Evolutionary conservation across 2,797 vertebrate species (phyloP), one percentile per base, ranked within the genome.

Genomic region (Crenuchus spilurus): DNA sequence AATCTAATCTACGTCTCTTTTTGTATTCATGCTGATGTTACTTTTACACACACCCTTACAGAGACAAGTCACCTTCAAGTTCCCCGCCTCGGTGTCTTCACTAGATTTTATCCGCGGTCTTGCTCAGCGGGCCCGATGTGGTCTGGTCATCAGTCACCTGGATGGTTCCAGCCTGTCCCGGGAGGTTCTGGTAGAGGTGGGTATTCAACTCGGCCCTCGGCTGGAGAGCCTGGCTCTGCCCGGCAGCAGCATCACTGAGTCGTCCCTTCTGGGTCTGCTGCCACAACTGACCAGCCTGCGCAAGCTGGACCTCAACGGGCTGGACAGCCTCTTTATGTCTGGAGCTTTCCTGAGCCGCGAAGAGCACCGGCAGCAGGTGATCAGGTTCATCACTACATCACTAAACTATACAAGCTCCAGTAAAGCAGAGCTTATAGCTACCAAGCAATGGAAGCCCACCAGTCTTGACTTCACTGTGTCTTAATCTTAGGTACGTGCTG

Each of bases 281-380:
- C 85, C 91, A 2, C 85, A 82, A 49, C 94, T 94, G 58, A 93
- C 90, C 0, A 76, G 81, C 54, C 91, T 96, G 26, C 87, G 82
- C 22, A 84, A 82, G 52, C 83, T 96, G 69, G 88, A 94, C 80
- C 91, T 96, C 67, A 83, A 90, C 0, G 89, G 94, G 49, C 90
- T 90, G 75, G 89, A 94, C 84, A 94, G 94, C 83, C 93, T 93
- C 75, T 95, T 94, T 74, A 88, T 86, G 84, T 92, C 93, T 0
- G 85, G 92, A 60, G 86, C 81, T 0, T 91, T 94, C 63, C 89
- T 95, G 8, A 90, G 91, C 68, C 86, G 84, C 60, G 91, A 92
- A 0, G 88, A 95, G 75, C 92, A 83, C 8, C 80, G 85, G 0
- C 85, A 84, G 35, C 85, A 86, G 87, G 92, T 92, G 61, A 70